Conservation (phyloP, 2,888 invertebrate genomes). For the Eudasyphora cyanicolor region DNA sequence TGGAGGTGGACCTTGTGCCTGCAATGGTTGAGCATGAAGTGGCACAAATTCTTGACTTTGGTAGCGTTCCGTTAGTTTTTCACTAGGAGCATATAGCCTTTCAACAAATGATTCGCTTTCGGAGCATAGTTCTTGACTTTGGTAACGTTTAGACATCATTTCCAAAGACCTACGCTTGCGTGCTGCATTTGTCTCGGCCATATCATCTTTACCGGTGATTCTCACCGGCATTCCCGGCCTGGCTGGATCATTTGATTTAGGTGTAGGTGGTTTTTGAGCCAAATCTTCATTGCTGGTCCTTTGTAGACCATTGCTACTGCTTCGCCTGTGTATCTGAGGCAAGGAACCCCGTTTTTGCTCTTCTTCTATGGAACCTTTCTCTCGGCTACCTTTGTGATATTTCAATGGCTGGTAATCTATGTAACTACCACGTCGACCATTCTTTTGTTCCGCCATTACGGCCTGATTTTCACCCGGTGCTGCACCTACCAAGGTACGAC, state of each 20-base stretch:
- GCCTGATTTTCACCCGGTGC: conserved; percentile 80
- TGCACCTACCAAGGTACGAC: conserved; percentile 85
- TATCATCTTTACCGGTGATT: conserved; percentile 68
- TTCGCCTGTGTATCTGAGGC: conserved; percentile 76
- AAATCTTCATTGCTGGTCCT: conserved; percentile 69
- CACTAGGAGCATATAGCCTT: conserved; percentile 83
- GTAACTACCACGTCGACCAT: conserved; percentile 69
- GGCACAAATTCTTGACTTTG: conserved; percentile 84
- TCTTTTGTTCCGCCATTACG: conserved; percentile 62
- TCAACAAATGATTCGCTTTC: conserved; percentile 81
- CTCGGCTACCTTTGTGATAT: conserved; percentile 73
- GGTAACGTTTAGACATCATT: conserved; percentile 82
- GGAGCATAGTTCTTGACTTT: conserved; percentile 83
- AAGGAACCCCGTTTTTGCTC: conserved; percentile 73
- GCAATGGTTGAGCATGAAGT: conserved; percentile 72
- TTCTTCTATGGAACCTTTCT: conserved; percentile 75
- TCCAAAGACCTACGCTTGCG: conserved; percentile 81
- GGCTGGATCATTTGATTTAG: conserved; percentile 58
- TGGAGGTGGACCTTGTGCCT: conserved; percentile 31
- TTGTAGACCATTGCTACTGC: conserved; percentile 73
- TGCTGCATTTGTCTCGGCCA: conserved; percentile 72
- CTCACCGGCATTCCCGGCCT: conserved; percentile 72
- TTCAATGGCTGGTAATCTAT: conserved; percentile 78
- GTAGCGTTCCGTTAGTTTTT: conserved; percentile 84
- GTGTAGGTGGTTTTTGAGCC: conserved; percentile 68